Percentiles rank a stretch among this genome's conserved stretches.
These are phyloP conservation scores for Trisateles emortualis DNA, from an alignment of 2,888 invertebrate genomes.

Conservation along the genomic window DNA sequence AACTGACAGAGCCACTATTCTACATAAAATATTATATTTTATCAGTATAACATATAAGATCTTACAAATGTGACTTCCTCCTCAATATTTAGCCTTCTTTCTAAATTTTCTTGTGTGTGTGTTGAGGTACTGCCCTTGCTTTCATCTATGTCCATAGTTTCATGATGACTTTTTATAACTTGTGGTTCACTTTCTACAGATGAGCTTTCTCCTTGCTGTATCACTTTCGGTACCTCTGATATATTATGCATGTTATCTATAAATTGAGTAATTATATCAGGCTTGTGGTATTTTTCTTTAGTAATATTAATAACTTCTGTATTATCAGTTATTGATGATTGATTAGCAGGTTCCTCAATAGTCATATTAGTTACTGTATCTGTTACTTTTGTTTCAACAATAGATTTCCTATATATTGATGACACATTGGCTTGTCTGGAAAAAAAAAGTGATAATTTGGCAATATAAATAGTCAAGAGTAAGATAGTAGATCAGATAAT, in stretches of 20 bases:
- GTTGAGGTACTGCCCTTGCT: slow-evolving; percentile 31
- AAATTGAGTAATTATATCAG: slow-evolving; percentile 58
- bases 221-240: slow-evolving; percentile 16
- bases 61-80: slow-evolving; percentile 82
- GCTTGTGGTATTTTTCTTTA: slow-evolving; percentile 50
- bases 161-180: slow-evolving; percentile 23
- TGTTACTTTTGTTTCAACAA: slow-evolving; percentile 35
- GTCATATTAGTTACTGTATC: slow-evolving; percentile 21
- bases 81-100: slow-evolving; percentile 77
- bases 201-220: slow-evolving; percentile 23
- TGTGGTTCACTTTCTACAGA: slow-evolving; percentile 14
- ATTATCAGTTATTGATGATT: slow-evolving; percentile 38
- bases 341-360: slow-evolving; percentile 9
- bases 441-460: slow-evolving; percentile 19
- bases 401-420: slow-evolving; percentile 78
- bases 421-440: slow-evolving; percentile 91
- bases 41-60: too few species aligned
- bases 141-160: slow-evolving; percentile 28
- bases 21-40: too few species aligned
- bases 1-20: too few species aligned
- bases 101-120: slow-evolving; percentile 64
- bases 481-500: too few species aligned
- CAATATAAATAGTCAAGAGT: too few species aligned
- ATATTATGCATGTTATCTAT: slow-evolving; percentile 46
- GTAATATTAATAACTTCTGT: slow-evolving; percentile 35